These are phyloP conservation scores for Stegana nigrithorax DNA, from an alignment of 2,888 invertebrate genomes.

Conservation along the genomic window DNA sequence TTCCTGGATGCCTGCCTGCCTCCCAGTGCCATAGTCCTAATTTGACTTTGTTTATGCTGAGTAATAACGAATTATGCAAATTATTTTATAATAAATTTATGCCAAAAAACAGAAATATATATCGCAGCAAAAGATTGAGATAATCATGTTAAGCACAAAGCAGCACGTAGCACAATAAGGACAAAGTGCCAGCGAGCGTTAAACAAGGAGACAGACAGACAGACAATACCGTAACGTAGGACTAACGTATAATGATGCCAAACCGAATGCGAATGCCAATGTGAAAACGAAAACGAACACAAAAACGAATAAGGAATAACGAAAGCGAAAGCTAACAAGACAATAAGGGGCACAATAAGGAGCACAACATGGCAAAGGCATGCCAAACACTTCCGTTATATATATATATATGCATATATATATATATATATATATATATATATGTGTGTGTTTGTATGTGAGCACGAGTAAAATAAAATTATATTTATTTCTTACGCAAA, in stretches of 20 bases:
- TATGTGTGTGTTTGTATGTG: no score
- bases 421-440: neutral
- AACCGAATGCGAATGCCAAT: neutral
- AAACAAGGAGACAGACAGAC: conserved; percentile 49
- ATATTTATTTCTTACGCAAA: conserved; percentile 10
- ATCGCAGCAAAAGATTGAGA: no score
- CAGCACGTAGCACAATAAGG: conserved; percentile 19
- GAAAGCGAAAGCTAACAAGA: conserved; percentile 22
- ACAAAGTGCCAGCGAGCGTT: neutral
- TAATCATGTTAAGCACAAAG: conserved; percentile 15
- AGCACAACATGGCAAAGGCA: neutral
- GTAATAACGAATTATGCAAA: conserved; percentile 61
- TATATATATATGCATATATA: neutral
- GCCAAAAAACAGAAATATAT: conserved; percentile 36
- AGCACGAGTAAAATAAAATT: conserved; percentile 6
- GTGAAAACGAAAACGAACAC: no score
- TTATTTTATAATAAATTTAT: conserved; percentile 63
- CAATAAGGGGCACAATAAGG: neutral
- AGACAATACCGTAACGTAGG: conserved; percentile 30
- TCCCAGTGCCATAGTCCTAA: no score
- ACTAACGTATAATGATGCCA: conserved; percentile 19
- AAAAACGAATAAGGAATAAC: conserved; percentile 43
- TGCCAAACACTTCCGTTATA: neutral
- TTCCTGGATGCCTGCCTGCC: no score
- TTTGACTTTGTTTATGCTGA: conserved; percentile 62